phyloP scores from a whole-genome alignment of 2,888 invertebrate genomes.

The Electrophaes corylata region DNA sequence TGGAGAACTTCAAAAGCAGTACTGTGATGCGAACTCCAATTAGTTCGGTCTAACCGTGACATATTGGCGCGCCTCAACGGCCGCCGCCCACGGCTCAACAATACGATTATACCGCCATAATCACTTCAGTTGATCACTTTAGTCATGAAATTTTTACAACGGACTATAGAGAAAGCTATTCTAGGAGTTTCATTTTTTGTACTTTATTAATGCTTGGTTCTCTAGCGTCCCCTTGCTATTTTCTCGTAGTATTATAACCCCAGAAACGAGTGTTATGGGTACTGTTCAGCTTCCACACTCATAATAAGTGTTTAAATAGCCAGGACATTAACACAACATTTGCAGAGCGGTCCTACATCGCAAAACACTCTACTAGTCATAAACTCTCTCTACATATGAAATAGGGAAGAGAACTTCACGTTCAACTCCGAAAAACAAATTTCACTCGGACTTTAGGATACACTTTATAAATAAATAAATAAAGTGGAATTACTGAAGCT shows the following conservation, averaged over 20 bases:
- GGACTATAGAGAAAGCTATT: no score
- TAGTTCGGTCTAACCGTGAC: slow-evolving; percentile 10
- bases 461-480: no score
- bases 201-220: no score
- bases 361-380: slow-evolving; percentile 52
- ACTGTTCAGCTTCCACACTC: slow-evolving; percentile 11
- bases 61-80: slow-evolving; percentile 7
- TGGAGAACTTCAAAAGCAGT: not conserved
- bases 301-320: slow-evolving; percentile 30
- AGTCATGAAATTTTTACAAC: no score
- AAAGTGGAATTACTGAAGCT: no score
- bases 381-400: slow-evolving; percentile 42
- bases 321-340: slow-evolving; percentile 28
- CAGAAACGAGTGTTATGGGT: not conserved
- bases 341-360: slow-evolving; percentile 41
- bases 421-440: not conserved
- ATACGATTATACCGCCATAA: slow-evolving; percentile 7
- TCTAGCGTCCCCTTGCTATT: not conserved
- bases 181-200: no score
- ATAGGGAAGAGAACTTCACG: slow-evolving; percentile 14
- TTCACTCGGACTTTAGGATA: not conserved
- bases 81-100: slow-evolving; percentile 4
- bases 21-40: not conserved
- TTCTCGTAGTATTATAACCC: no score
- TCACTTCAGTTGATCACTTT: no score